These are phyloP conservation scores for Basileuterus tristriatus DNA, from an alignment of 2,797 vertebrate species.

Conservation along the genomic window DNA sequence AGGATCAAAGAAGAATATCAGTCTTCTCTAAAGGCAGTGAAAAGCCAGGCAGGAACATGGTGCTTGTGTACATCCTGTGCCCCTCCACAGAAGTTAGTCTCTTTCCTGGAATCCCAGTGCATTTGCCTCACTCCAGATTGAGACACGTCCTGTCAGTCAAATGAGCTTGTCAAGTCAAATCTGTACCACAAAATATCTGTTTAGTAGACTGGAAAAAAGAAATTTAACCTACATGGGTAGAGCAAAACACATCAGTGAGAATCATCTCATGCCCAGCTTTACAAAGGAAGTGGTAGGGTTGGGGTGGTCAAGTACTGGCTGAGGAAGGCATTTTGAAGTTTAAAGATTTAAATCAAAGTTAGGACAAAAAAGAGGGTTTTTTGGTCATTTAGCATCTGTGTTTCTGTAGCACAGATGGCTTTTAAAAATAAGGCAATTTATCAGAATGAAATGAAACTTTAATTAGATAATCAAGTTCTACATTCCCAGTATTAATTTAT, in stretches of 20 bases:
- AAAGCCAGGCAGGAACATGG: background rate
- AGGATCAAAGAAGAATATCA: background rate
- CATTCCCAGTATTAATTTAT: background rate
- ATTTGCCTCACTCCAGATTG: background rate
- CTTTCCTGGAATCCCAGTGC: background rate
- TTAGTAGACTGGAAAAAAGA: background rate
- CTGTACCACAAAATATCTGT: background rate
- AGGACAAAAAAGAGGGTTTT: background rate
- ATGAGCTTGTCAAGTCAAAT: background rate
- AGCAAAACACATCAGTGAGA: background rate
- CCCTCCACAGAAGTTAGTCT: rapidly evolving
- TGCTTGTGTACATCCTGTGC: background rate
- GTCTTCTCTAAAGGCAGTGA: background rate
- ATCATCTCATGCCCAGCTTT: background rate
- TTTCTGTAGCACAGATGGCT: background rate
- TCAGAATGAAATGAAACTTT: background rate
- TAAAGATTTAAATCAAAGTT: background rate
- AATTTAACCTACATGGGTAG: background rate
- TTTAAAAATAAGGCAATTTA: background rate
- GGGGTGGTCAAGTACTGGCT: background rate
- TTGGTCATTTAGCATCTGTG: background rate
- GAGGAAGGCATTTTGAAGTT: background rate
- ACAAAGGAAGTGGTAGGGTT: background rate
- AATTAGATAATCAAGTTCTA: background rate
- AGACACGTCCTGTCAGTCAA: background rate